Evolutionary conservation across 2,113 vertebrate species (phyloP).

Genomic region (Calyptomena viridis): DNA sequence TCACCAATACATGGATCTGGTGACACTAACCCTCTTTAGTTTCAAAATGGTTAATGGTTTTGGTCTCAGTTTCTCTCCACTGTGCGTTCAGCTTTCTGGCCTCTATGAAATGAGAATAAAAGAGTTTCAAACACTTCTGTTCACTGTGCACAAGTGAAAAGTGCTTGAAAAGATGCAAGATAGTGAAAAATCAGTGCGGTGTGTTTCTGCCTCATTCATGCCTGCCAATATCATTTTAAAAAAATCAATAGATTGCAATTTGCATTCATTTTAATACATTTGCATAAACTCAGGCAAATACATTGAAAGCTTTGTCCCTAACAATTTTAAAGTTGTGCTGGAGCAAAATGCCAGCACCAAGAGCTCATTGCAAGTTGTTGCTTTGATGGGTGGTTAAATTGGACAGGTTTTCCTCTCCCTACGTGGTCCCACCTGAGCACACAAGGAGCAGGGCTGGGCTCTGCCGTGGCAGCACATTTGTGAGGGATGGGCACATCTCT

Average conservation of each 20-base stretch:
- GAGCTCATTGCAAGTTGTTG: not conserved
- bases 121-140: not conserved
- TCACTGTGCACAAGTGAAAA: not conserved
- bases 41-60: not conserved
- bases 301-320: constrained; percentile 38
- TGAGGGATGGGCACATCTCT: not conserved
- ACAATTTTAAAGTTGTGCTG: constrained; percentile 21
- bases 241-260: constrained; percentile 71
- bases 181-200: constrained; percentile 43
- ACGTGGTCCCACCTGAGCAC: rapidly evolving
- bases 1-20: not conserved
- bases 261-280: constrained; percentile 69
- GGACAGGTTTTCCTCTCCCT: not conserved
- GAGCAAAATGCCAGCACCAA: not conserved
- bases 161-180: constrained; percentile 44
- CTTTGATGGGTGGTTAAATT: not conserved
- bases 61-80: not conserved
- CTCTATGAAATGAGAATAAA: not conserved
- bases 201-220: constrained; percentile 45
- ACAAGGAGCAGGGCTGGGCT: not conserved
- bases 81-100: not conserved
- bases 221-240: constrained; percentile 55
- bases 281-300: constrained; percentile 49
- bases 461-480: not conserved
- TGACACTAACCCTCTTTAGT: not conserved